Conservation (phyloP, 2,797 vertebrate genomes). For the Parauchenoglanis punctatus region DNA sequence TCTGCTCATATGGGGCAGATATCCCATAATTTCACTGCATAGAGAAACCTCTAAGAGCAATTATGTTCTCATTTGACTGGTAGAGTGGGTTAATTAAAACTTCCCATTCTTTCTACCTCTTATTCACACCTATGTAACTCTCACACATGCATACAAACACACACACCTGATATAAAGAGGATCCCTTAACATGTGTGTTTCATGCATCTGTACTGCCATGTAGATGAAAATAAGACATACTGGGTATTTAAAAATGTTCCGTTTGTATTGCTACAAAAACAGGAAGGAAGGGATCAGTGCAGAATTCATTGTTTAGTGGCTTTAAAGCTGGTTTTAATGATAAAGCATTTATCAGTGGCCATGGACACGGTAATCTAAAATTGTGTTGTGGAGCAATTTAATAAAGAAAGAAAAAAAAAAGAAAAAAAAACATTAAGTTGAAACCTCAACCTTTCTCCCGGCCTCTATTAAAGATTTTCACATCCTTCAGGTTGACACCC, state of each 20-base stretch:
- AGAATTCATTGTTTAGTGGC: neutral
- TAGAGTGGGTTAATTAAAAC: neutral
- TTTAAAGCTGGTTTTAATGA: slow-evolving; percentile 14
- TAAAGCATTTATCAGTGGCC: neutral
- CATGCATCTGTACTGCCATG: no score
- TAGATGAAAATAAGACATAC: neutral
- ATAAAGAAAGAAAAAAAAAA: slow-evolving; percentile 7
- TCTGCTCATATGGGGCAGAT: neutral
- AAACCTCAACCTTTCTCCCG: slow-evolving; percentile 92
- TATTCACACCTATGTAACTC: no score
- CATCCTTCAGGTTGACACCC: slow-evolving; percentile 96
- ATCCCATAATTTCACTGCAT: neutral
- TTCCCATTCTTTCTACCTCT: neutral
- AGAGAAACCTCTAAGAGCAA: neutral
- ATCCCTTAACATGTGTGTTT: neutral
- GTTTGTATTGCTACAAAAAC: neutral
- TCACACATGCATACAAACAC: neutral
- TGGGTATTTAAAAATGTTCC: neutral
- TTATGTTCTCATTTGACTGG: neutral
- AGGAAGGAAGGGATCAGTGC: neutral
- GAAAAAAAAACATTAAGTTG: slow-evolving; percentile 65
- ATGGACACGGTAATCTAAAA: slow-evolving; percentile 7
- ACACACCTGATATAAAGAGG: neutral
- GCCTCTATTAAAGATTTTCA: slow-evolving; percentile 93
- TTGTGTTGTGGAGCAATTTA: slow-evolving; percentile 24